These are phyloP conservation scores for Drosophila albomicans DNA, from an alignment of 1,140 invertebrate species.

Conservation along the genomic window DNA sequence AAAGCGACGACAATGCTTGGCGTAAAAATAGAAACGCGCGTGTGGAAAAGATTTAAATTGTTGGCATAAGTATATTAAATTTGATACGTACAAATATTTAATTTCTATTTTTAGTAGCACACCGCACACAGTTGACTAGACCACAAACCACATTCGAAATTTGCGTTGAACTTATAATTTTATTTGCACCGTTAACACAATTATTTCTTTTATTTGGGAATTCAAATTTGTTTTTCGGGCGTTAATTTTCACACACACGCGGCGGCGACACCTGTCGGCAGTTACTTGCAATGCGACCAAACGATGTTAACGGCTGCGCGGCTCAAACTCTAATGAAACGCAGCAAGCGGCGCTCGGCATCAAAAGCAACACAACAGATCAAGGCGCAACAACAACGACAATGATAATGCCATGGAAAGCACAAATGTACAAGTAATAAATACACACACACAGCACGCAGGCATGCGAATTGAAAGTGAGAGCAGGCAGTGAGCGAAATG, in stretches of 20 bases:
- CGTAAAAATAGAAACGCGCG: slow-evolving; percentile 45
- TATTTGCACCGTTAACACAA: slow-evolving; percentile 36
- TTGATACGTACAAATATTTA: slow-evolving; percentile 48
- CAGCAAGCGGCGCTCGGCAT: slow-evolving; percentile 16
- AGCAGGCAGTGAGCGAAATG: slow-evolving; percentile 38
- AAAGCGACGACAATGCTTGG: slow-evolving; percentile 33
- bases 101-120: slow-evolving; percentile 56
- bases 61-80: slow-evolving; percentile 23
- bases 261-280: slow-evolving; percentile 47
- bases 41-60: slow-evolving; percentile 6
- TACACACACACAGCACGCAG: slow-evolving; percentile 45
- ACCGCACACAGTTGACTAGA: slow-evolving; percentile 12
- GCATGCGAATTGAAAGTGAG: slow-evolving; percentile 67
- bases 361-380: slow-evolving; percentile 62
- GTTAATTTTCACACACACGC: slow-evolving; percentile 54
- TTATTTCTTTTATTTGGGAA: slow-evolving; percentile 26
- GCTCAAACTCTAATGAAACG: slow-evolving; percentile 69
- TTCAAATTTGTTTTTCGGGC: slow-evolving; percentile 39
- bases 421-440: slow-evolving; percentile 26
- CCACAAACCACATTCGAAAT: slow-evolving; percentile 7
- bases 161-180: slow-evolving; percentile 29
- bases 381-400: slow-evolving; percentile 43
- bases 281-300: slow-evolving; percentile 35
- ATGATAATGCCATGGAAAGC: slow-evolving; percentile 37
- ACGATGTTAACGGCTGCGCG: slow-evolving; percentile 61